phyloP scores from a whole-genome alignment of 2,113 vertebrate species.

The Ciconia stormi region DNA sequence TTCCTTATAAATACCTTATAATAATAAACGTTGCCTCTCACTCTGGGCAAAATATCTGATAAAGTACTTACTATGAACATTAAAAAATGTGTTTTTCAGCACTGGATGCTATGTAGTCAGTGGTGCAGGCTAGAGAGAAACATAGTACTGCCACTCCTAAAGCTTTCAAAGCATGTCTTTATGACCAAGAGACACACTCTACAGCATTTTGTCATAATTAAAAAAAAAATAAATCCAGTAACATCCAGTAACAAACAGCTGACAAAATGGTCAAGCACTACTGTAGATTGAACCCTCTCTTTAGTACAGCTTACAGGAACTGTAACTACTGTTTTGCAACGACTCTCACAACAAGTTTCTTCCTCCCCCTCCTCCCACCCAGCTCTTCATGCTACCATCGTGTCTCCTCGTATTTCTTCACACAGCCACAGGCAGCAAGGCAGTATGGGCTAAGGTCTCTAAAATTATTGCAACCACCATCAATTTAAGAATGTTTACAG shows the following conservation, averaged over 20 bases:
- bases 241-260: neutral
- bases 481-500: neutral
- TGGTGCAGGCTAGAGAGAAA: neutral
- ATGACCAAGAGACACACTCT: neutral
- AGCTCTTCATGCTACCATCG: neutral
- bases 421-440: neutral
- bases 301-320: neutral
- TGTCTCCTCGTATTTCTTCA: neutral
- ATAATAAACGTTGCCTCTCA: neutral
- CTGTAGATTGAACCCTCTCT: neutral
- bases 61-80: neutral
- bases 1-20: neutral
- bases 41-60: neutral
- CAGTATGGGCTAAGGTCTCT: neutral
- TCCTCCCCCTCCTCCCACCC: neutral
- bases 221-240: neutral
- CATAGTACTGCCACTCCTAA: neutral
- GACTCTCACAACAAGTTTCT: neutral
- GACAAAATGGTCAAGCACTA: neutral
- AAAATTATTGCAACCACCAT: neutral
- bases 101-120: neutral
- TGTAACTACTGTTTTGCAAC: neutral
- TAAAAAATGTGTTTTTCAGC: neutral
- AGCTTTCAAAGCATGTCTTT: neutral
- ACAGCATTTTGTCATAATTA: neutral